Evolutionary conservation across 2,888 invertebrate species (phyloP), one percentile per base, ranked within the genome.

Genomic region (Pyrochroa serraticornis): DNA sequence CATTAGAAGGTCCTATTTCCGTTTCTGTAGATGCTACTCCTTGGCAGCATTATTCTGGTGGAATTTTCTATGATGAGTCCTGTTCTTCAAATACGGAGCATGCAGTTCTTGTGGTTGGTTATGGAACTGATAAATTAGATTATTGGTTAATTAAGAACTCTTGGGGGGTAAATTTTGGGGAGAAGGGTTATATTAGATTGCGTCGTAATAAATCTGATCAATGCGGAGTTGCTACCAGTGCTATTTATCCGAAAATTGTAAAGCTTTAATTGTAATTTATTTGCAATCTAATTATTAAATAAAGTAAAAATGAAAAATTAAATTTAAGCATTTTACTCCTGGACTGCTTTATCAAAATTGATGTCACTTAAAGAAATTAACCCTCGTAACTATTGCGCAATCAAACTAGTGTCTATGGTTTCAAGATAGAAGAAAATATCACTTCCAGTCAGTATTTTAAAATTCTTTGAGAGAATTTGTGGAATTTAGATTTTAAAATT

Each of bases 241-340:
- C 92, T 63, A 90, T 89, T 71, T 93, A 90, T 80, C 93, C 94
- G 2, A n/a, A n/a, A n/a, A n/a, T n/a, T n/a, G n/a, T n/a, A n/a
- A n/a, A n/a, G 83, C 90, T 52, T 43, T 69, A 33, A 33, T 6
- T 33, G 6, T 33, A n/a, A 33, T 33, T 33, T 33, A 7, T 7
- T 33, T 33, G 6, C 7, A 6, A 33, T 7, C 6, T 33, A 6
- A 2, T n/a, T 6, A 31, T 42, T n/a, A n/a, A n/a, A 31, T 42
- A 42, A 42, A n/a, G n/a, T n/a, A n/a, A n/a, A n/a, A n/a, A n/a
- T n/a, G n/a, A n/a, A n/a, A n/a, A n/a, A n/a, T n/a, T n/a, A n/a
- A n/a, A n/a, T n/a, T n/a, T n/a, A n/a, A n/a, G n/a, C n/a, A n/a
- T n/a, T n/a, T n/a, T n/a, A n/a, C n/a, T n/a, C n/a, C n/a, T n/a